Base-by-base conservation (phyloP, 1,140 invertebrate genomes). In the Oscheius sp. region DNA sequence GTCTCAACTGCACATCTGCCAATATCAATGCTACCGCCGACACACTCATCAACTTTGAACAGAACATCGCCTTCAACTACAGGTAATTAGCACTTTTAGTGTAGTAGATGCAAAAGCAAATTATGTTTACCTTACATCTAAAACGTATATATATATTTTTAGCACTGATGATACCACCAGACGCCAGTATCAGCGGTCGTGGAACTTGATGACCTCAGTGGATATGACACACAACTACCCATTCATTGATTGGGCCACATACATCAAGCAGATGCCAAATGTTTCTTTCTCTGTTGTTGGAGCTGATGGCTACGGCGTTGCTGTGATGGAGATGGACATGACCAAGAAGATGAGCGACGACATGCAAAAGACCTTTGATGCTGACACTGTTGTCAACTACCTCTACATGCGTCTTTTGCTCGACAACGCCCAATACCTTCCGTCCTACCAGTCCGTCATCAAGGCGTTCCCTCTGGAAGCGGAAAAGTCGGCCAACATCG, bases 341-440 rank as follows among this genome's bases (percentile, higher is more conserved):
- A 36, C 52, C 45, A 52, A 18, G 2, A 23, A 52, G 2, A 42
- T 71, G 29, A 61, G 38, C 23, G 35, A 15, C 35, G 67, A 68
- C 18, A 0, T 34, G 10, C 36, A 63, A n/a, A 63, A 34, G 18
- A 42, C 38, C 26, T 58, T 31, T 1, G 35, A 45, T 34, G 1
- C 73, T n/a, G 36, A 66, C 20, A 7, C 34, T n/a, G 34, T 75
- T 58, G 74, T 73, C 20, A 76, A 76, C 71, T 75, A 78, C 49
- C 70, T 76, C 65, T 76, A 42, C 36, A 28, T 74, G 1, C 59
- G 72, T 29, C 49, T 68, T 1, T 34, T 74, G 20, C 55, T 74
- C 32, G 72, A 52, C 49, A 74, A 68, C 55, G 58, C 72, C 15
- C 35, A 62, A 18, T 67, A 67, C 26, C 23, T 74, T 28, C 65